phyloP scores from a whole-genome alignment of 2,888 invertebrate species.

The Nomada lathburiana region DNA sequence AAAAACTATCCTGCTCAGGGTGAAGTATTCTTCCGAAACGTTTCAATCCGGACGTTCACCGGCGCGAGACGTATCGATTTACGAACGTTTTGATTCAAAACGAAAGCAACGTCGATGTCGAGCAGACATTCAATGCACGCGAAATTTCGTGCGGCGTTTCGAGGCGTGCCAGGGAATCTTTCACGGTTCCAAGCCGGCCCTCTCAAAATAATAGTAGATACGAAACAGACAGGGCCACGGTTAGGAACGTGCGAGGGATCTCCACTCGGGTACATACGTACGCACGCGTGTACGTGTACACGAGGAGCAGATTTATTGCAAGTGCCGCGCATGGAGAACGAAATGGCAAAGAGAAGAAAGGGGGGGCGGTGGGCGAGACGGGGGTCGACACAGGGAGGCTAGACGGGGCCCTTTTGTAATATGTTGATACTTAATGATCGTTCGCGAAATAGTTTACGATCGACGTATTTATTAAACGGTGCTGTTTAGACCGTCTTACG shows the following conservation, averaged over 20 bases:
- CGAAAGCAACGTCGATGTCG: background rate
- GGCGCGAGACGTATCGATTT: too few relatives aligned
- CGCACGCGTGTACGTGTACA: conserved; percentile 9
- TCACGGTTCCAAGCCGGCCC: conserved; percentile 39
- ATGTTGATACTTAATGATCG: conserved; percentile 81
- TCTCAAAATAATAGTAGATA: conserved; percentile 74
- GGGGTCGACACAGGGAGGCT: conserved; percentile 18
- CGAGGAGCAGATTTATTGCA: conserved; percentile 76
- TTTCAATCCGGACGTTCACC: too few relatives aligned
- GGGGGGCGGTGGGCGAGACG: conserved; percentile 14
- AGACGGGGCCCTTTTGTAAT: conserved; percentile 72
- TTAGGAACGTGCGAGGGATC: conserved; percentile 43
- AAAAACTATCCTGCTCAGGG: too few relatives aligned
- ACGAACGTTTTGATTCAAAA: background rate
- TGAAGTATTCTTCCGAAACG: too few relatives aligned
- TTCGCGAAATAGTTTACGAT: conserved; percentile 81
- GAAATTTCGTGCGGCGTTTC: background rate
- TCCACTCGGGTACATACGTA: conserved; percentile 22
- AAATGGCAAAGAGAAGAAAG: conserved; percentile 58
- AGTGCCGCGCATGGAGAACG: conserved; percentile 56
- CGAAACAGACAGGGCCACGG: conserved; percentile 64
- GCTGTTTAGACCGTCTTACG: conserved; percentile 74
- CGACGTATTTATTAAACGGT: conserved; percentile 81
- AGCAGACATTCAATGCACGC: background rate
- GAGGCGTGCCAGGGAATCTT: conserved; percentile 15